These are phyloP conservation scores for Sylvilagus bachmani DNA, from an alignment of 2,113 vertebrate genomes.

Conservation along the genomic window DNA sequence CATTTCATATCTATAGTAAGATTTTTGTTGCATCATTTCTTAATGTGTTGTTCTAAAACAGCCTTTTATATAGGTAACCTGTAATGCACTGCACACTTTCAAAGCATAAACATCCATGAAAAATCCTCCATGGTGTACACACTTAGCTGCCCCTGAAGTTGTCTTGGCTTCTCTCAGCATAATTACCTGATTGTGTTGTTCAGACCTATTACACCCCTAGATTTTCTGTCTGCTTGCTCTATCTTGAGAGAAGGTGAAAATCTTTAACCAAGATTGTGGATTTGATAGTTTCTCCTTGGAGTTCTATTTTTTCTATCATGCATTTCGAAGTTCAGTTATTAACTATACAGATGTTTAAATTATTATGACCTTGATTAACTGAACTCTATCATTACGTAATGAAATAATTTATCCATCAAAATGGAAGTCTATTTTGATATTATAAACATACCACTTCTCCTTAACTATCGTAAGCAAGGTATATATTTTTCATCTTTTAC, in stretches of 20 bases:
- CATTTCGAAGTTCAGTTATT: conserved; percentile 15
- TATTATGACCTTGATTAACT: not conserved
- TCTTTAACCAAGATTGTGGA: conserved; percentile 19
- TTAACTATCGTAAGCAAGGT: not conserved
- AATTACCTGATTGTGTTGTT: not conserved
- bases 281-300: not conserved
- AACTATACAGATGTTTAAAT: conserved; percentile 37
- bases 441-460: not conserved
- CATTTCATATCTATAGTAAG: not conserved
- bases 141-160: not conserved
- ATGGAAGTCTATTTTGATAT: conserved; percentile 7
- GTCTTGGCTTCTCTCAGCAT: not conserved
- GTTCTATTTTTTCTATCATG: not conserved
- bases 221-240: not conserved
- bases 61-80: not conserved
- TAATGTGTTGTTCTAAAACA: not conserved
- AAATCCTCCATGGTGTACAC: not conserved
- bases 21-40: not conserved
- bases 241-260: not conserved
- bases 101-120: not conserved
- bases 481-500: not conserved
- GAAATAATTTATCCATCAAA: conserved; percentile 8
- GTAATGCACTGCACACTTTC: not conserved
- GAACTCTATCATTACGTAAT: not conserved
- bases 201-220: not conserved